These are phyloP conservation scores for Chrysolina haemoptera DNA, from an alignment of 2,888 invertebrate species.

Conservation along the genomic window DNA sequence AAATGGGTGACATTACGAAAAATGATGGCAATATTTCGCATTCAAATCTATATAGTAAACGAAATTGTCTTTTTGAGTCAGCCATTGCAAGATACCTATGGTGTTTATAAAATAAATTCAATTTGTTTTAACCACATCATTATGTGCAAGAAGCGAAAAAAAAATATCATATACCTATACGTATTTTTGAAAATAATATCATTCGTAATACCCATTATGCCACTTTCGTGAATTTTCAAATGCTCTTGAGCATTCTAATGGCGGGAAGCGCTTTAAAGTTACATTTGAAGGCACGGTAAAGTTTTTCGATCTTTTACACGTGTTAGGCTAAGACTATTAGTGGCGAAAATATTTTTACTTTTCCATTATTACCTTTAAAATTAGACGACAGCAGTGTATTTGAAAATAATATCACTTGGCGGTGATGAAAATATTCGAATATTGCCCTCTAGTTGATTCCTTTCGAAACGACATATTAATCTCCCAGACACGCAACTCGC, in stretches of 20 bases:
- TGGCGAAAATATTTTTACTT: not conserved
- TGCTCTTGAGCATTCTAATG: not conserved
- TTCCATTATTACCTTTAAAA: not conserved
- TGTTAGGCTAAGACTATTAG: too few species aligned
- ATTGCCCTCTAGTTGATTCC: not conserved
- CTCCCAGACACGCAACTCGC: conserved; percentile 56
- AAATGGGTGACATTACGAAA: not conserved
- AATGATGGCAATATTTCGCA: not conserved
- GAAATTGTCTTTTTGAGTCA: not conserved
- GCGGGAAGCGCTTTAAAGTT: not conserved
- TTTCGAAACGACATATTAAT: conserved; percentile 42
- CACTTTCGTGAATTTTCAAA: not conserved
- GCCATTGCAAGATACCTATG: not conserved
- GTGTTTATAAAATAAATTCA: not conserved
- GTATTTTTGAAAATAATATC: not conserved
- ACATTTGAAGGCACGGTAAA: conserved; percentile 45
- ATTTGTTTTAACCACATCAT: too few species aligned
- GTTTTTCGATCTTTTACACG: not conserved
- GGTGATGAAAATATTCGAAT: conserved; percentile 2
- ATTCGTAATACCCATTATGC: too few species aligned
- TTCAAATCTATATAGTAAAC: not conserved
- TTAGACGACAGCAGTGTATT: not conserved
- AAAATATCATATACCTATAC: too few species aligned
- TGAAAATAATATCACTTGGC: not conserved
- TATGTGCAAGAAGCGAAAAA: too few species aligned